Conservation (phyloP, 2,113 vertebrate species). For the Anseranas semipalmata region DNA sequence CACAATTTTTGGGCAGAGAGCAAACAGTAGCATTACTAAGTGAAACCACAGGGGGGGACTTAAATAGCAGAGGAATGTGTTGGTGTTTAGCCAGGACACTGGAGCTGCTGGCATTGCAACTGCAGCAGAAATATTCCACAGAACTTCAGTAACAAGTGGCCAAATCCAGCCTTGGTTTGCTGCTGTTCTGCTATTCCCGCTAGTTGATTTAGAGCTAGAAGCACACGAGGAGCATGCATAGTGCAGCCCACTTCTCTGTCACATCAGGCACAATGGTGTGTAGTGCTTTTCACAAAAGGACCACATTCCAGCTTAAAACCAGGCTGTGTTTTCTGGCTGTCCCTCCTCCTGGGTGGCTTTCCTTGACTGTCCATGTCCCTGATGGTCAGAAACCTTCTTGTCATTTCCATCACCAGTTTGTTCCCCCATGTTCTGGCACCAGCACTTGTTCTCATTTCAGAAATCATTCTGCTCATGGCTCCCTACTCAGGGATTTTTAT, state of each 20-base stretch:
- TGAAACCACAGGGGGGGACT: slow-evolving; percentile 52
- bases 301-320: neutral
- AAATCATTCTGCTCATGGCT: neutral
- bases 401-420: neutral
- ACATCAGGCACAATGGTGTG: neutral
- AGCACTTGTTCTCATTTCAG: neutral
- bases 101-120: slow-evolving; percentile 53
- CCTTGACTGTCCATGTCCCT: neutral
- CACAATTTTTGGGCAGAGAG: slow-evolving; percentile 25
- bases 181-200: neutral
- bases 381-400: neutral
- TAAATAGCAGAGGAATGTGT: slow-evolving; percentile 45
- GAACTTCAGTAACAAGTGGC: slow-evolving; percentile 33
- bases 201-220: neutral
- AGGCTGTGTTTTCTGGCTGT: neutral
- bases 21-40: slow-evolving; percentile 37
- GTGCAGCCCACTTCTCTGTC: neutral
- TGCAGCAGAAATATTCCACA: neutral
- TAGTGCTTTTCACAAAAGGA: neutral
- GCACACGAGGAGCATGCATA: neutral
- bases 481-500: neutral
- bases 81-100: slow-evolving; percentile 63
- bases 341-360: neutral
- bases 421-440: neutral
- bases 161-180: slow-evolving; percentile 33